phyloP scores from a whole-genome alignment of 2,113 vertebrate species.

The Psophia crepitans region DNA sequence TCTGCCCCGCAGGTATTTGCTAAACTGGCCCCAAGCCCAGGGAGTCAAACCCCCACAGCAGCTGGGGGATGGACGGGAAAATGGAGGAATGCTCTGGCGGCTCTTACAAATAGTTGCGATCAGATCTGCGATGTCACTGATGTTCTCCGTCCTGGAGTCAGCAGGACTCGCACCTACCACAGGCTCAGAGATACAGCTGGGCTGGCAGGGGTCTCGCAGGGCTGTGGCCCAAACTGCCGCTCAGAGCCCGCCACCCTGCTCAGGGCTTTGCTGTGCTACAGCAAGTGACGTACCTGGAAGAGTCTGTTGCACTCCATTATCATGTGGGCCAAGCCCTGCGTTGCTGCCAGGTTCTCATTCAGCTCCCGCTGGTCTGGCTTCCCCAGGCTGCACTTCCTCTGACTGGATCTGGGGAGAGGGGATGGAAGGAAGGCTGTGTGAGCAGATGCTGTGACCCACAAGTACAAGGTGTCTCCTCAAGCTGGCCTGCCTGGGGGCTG shows the following conservation, averaged over 20 bases:
- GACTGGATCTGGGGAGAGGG: constrained; percentile 63
- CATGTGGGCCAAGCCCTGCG: constrained; percentile 85
- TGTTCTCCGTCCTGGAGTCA: neutral
- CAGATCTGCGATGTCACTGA: neutral
- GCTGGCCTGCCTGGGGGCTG: neutral
- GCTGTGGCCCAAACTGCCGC: neutral
- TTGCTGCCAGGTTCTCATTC: constrained; percentile 86
- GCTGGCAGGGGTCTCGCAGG: neutral
- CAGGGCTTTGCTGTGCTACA: neutral
- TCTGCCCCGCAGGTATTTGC: neutral
- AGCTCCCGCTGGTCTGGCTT: constrained; percentile 86
- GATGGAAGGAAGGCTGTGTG: neutral
- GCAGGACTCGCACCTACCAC: neutral
- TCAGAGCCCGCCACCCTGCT: neutral
- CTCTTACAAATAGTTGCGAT: neutral
- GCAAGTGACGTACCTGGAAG: constrained; percentile 75
- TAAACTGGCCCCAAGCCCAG: neutral
- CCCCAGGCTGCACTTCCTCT: constrained; percentile 84
- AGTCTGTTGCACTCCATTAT: constrained; percentile 79
- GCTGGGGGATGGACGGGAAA: neutral
- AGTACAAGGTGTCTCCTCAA: rapidly evolving
- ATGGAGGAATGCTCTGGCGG: neutral
- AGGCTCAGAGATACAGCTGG: neutral
- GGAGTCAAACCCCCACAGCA: neutral
- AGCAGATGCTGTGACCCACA: neutral